phyloP scores from a whole-genome alignment of 2,113 vertebrate species.

The Hyaena hyaena region DNA sequence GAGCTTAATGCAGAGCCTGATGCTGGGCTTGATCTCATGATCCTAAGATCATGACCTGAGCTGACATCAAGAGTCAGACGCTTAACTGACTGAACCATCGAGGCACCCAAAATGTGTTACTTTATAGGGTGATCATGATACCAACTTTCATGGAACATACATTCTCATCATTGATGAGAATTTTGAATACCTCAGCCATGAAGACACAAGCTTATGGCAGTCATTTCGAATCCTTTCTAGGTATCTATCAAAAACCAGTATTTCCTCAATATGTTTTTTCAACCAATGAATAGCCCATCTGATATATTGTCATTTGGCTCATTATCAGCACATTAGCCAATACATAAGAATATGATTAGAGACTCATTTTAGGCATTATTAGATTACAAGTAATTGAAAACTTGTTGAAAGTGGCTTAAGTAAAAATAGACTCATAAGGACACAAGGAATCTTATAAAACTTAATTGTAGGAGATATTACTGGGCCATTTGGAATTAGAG shows the following conservation, averaged over 20 bases:
- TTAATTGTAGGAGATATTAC: background rate
- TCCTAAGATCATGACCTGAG: too few relatives aligned
- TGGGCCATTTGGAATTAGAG: background rate
- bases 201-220: background rate
- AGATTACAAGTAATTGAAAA: constrained; percentile 17
- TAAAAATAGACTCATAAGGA: background rate
- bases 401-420: background rate
- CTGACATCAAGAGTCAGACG: too few relatives aligned
- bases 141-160: background rate
- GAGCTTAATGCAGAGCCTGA: too few relatives aligned
- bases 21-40: too few relatives aligned
- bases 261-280: constrained; percentile 22
- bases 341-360: background rate
- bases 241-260: background rate
- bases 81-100: too few relatives aligned
- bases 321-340: constrained; percentile 29
- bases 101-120: too few relatives aligned
- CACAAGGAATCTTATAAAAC: background rate
- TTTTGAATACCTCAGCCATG: background rate
- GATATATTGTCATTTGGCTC: constrained; percentile 48
- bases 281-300: constrained; percentile 38
- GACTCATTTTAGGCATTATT: constrained; percentile 22
- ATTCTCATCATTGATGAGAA: background rate
- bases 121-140: background rate
- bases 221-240: background rate